Conservation (phyloP, 2,113 vertebrate species). For the Ahaetulla prasina region DNA sequence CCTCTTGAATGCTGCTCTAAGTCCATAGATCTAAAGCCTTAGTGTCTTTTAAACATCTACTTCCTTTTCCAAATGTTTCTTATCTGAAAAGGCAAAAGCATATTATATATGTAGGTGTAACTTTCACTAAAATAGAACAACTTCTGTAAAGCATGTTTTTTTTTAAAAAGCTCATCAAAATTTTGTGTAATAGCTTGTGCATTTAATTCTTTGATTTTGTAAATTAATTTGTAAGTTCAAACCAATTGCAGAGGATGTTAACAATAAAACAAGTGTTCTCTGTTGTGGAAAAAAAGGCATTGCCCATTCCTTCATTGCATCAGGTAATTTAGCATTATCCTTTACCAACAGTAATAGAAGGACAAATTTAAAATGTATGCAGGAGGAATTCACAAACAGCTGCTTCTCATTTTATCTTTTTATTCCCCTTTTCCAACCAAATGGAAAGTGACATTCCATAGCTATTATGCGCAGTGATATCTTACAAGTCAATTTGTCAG, state of each 20-base stretch:
- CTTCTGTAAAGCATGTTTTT: neutral
- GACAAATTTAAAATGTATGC: conserved; percentile 12
- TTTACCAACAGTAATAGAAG: conserved; percentile 18
- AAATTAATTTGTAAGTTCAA: conserved; percentile 37
- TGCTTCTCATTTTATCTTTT: neutral
- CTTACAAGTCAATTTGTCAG: conserved; percentile 64
- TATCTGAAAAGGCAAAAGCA: neutral
- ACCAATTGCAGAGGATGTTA: conserved; percentile 37
- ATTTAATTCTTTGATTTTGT: conserved; percentile 44
- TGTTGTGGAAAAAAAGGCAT: conserved; percentile 54
- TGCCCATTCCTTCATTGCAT: conserved; percentile 37
- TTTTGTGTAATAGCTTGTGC: neutral
- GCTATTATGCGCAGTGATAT: conserved; percentile 48
- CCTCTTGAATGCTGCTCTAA: neutral
- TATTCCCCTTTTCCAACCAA: neutral
- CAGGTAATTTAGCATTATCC: conserved; percentile 34
- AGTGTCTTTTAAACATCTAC: neutral
- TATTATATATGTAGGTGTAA: neutral
- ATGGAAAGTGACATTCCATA: conserved; percentile 48
- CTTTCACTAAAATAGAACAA: neutral
- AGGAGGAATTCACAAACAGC: conserved; percentile 21
- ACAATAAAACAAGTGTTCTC: conserved; percentile 37
- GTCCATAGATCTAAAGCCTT: neutral
- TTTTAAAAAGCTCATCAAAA: neutral
- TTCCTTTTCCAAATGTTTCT: neutral